Percentiles rank a stretch among this genome's conserved stretches.
Conservation (phyloP, 2,113 vertebrate species). For the Charadrius vociferus region DNA sequence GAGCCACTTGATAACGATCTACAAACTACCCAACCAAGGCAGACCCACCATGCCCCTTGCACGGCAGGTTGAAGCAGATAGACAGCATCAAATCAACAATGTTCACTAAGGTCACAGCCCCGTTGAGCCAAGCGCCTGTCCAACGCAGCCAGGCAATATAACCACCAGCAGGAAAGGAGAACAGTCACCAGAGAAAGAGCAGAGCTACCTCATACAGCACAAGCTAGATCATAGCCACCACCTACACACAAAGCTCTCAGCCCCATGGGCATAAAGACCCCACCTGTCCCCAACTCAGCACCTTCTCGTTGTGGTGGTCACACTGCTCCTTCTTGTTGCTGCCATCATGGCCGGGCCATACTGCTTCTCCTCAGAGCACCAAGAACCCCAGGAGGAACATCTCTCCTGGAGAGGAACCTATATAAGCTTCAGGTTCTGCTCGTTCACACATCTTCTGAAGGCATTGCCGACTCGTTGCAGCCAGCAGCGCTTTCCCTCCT, state of each 20-base stretch:
- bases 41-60: background rate
- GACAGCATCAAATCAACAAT: background rate
- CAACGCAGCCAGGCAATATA: background rate
- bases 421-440: background rate
- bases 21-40: background rate
- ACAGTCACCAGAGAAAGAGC: background rate
- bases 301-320: rapidly evolving
- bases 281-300: background rate
- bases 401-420: background rate
- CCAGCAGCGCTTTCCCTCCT: background rate
- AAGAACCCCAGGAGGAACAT: background rate
- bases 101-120: background rate
- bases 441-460: background rate
- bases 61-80: background rate
- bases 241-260: background rate
- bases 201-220: rapidly evolving
- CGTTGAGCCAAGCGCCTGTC: rapidly evolving
- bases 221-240: background rate
- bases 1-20: background rate
- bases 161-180: background rate
- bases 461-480: rapidly evolving
- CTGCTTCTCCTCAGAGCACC: background rate
- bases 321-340: background rate
- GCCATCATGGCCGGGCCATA: rapidly evolving
- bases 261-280: background rate